phyloP scores from a whole-genome alignment of 2,113 vertebrate species.

The Rhinogobius similis region DNA sequence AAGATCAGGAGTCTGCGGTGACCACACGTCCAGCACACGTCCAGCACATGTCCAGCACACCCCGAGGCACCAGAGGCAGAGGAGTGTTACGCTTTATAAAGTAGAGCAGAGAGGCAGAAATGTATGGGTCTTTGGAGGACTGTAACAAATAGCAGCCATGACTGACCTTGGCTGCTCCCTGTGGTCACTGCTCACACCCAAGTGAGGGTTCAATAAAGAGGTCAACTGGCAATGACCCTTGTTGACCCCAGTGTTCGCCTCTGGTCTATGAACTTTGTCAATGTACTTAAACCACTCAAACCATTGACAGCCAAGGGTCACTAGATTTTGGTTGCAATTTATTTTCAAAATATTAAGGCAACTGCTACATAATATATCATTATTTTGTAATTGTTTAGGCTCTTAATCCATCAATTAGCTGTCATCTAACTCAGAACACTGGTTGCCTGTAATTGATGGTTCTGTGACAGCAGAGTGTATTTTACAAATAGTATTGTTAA shows the following conservation, averaged over 20 bases:
- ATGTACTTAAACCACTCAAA: background rate
- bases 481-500: too few species aligned
- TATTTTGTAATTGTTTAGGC: too few species aligned
- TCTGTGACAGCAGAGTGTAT: too few species aligned
- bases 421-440: too few species aligned
- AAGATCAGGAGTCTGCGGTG: conserved; percentile 9
- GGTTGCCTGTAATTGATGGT: too few species aligned
- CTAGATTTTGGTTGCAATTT: too few species aligned
- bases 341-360: too few species aligned
- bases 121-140: conserved; percentile 5
- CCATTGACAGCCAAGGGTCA: background rate
- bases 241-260: conserved; percentile 4
- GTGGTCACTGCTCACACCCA: conserved; percentile 27
- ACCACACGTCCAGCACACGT: conserved; percentile 32
- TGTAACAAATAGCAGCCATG: conserved; percentile 22
- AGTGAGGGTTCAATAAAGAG: conserved; percentile 9
- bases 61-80: too few species aligned
- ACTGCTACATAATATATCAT: too few species aligned
- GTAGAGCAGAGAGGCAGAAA: background rate
- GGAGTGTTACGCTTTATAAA: conserved; percentile 13
- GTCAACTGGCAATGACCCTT: conserved; percentile 11
- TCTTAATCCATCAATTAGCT: too few species aligned
- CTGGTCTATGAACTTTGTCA: background rate
- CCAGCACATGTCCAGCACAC: conserved; percentile 32
- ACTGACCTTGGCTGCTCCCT: conserved; percentile 11